Conservation (phyloP, 2,888 invertebrate genomes). For the Apoderus coryli region DNA sequence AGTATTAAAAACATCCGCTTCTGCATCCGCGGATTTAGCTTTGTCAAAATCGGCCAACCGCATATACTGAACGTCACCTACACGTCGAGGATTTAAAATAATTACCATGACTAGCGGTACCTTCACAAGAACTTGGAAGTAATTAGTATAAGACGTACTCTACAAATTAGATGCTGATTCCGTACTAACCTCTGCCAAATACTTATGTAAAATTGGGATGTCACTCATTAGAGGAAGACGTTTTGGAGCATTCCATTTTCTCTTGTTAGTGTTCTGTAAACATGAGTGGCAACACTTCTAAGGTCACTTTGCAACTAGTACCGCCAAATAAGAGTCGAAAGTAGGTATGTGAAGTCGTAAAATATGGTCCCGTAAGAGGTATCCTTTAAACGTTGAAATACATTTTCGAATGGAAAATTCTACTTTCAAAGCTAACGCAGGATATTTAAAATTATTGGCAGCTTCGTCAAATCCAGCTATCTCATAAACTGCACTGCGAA, state of each 20-base stretch:
- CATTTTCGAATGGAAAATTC: too few species aligned
- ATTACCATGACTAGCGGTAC: neutral
- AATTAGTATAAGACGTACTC: neutral
- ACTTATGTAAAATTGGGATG: neutral
- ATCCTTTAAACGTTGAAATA: too few species aligned
- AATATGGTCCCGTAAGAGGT: too few species aligned
- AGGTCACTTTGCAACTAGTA: too few species aligned
- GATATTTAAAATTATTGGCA: too few species aligned
- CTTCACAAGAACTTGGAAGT: neutral
- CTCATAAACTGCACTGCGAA: too few species aligned
- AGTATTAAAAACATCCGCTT: neutral
- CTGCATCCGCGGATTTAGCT: neutral
- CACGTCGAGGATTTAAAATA: neutral
- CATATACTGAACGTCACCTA: slow-evolving; percentile 1
- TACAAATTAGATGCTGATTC: neutral
- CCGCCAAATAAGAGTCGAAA: too few species aligned
- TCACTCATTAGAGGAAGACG: slow-evolving; percentile 1
- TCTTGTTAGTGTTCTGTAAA: too few species aligned
- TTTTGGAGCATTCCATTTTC: slow-evolving; percentile 1
- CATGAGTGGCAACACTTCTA: too few species aligned
- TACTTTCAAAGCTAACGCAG: too few species aligned
- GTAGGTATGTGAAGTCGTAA: too few species aligned
- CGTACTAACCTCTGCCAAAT: neutral
- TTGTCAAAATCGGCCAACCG: neutral
- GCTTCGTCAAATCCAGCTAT: too few species aligned